Percentiles rank a stretch among this genome's conserved stretches.
Conservation (phyloP, 2,888 invertebrate species). For the Omphaloscelis lunosa region DNA sequence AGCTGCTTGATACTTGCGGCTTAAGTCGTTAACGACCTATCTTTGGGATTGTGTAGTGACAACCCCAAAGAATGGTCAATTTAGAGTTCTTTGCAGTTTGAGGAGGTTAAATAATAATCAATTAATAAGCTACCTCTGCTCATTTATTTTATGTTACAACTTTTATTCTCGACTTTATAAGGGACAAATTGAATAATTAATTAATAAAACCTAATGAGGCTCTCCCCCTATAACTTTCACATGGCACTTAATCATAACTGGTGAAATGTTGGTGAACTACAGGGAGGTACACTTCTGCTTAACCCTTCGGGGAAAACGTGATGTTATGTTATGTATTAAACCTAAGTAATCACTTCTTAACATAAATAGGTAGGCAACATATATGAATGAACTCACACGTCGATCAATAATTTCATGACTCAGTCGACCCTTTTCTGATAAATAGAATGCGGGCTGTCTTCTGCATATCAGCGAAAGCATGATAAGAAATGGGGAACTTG, state of each 20-base stretch:
- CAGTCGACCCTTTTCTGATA: slow-evolving; percentile 62
- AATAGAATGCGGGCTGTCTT: slow-evolving; percentile 70
- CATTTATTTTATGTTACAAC: neutral
- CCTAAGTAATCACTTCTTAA: neutral
- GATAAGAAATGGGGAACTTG: slow-evolving; percentile 50
- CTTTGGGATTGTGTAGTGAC: neutral
- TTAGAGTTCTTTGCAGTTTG: neutral
- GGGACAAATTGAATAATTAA: neutral
- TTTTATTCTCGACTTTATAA: neutral
- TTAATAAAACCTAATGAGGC: neutral
- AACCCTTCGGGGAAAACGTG: neutral
- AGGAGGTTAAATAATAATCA: neutral
- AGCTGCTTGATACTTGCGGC: neutral
- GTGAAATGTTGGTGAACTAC: neutral
- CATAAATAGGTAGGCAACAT: neutral
- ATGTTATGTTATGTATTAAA: neutral
- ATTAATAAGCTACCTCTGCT: neutral
- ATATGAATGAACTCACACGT: slow-evolving; percentile 38
- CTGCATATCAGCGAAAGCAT: slow-evolving; percentile 48
- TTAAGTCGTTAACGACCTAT: neutral
- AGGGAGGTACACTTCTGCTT: neutral
- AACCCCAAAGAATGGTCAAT: neutral
- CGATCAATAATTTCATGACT: slow-evolving; percentile 54
- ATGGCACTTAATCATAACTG: neutral
- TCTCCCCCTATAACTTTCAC: neutral